Evolutionary conservation across 1,140 invertebrate species (phyloP), one percentile per base, ranked within the genome.

Genomic region (Pogonomyrmex californicus): DNA sequence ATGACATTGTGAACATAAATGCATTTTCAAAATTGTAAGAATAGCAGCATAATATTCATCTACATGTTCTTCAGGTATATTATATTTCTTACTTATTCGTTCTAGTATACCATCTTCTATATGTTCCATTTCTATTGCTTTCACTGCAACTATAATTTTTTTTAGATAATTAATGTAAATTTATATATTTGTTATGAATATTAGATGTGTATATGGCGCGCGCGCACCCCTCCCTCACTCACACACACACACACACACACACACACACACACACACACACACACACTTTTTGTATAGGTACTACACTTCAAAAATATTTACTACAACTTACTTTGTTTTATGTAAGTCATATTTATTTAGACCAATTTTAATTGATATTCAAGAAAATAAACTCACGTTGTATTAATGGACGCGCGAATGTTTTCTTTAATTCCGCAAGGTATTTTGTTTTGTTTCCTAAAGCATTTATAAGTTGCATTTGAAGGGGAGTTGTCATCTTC

Each of bases 41-140:
- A 95, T 89, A 12, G 91, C 91, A 7, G 92, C 90, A 87, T 94
- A 95, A 92, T 94, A 95, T 87, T 95, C 93, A 85, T 94, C 93
- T 1, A 95, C 79, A 81, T 92, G 85, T 70, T 89, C 83, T 73
- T 91, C 92, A 33, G 91, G 58, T 63, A 93, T 60, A 78, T 93
- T 91, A 77, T 91, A 94, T 88, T 94, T 95, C 88, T 93, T 91
- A 83, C 93, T 91, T 73, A 95, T 91, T 79, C 94, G 92, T 49
- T 95, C 93, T 10, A 95, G 68, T 47, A 94, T 88, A 75, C 95
- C 95, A 88, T 93, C 93, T 70, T 94, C 93, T 68, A 95, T 92
- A 36, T 93, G 89, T 30, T 95, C 93, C 68, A 94, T 90, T 86
- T 94, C 93, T 68, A 95, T 94, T 6, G 91, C 87, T 86, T 94